Evolutionary conservation across 2,113 vertebrate genomes (phyloP), one percentile per base, ranked within the genome.

Genomic region (Gymnorhina tibicen): DNA sequence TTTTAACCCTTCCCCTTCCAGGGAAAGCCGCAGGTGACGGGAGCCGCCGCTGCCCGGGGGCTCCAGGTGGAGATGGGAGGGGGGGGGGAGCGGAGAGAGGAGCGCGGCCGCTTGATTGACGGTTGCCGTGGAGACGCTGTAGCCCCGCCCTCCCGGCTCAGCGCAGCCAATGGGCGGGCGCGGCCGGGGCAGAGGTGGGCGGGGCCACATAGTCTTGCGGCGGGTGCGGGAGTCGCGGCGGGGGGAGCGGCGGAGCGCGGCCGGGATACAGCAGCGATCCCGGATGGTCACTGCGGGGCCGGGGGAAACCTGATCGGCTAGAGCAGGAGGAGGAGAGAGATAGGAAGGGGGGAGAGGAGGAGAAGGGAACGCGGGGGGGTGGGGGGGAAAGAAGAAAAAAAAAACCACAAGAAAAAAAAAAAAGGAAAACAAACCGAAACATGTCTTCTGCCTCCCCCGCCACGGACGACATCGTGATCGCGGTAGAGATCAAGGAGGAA

Each of bases 391-490:
- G n/a, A n/a, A n/a, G n/a, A n/a, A n/a, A n/a, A n/a, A 24, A 53
- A 64, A 49, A 46, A 15, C 10, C 19, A 30, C 19, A 35, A 18
- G 6, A 17, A 72, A 62, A 66, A 77, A 95, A 91, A 89, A 97
- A 96, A 95, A 89, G 58, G 91, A 95, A 96, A 95, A 81, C 95
- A 95, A 95, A 95, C 98, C 96, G 98, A 98, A 98, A 98, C 97
- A 99, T 99, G 99, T 99, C 99, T 99, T 99, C 99, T 98, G 99
- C 99, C 98, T 99, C 99, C 98, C 99, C 99, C 97, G 70, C 70
- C 21, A 98, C 98, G 96, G 98, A 98, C 98, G 98, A 99, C 98
- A 98, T 98, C 97, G 98, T 98, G 97, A 98, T 98, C 98, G 94
- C 97, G 88, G 98, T 98, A 96, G 99, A 99, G 98, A 99, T 99